Base-by-base conservation (phyloP, 2,797 vertebrate species). In the Austrolebias charrua region DNA sequence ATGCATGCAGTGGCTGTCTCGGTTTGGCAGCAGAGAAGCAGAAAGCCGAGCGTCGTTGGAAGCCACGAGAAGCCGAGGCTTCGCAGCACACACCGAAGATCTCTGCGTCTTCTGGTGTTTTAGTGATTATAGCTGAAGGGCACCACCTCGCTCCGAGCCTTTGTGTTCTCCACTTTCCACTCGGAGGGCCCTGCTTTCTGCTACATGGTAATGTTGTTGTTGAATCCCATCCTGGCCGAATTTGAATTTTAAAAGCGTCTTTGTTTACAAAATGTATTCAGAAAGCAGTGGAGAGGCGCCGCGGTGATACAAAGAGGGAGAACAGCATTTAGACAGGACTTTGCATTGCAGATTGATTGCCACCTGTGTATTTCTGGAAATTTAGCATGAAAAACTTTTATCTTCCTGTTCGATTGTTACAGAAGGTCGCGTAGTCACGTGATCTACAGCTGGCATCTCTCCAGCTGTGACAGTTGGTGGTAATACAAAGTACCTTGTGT, bases 1-100 rank as follows among this genome's bases (percentile, higher is more conserved):
- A 83, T 69, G 80, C 84, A 81, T 73, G 82, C 80, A 71, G 80
- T 2, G 69, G 73, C 73, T 54, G 70, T 55, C 69, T 67, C 66
- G 71, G 42, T 72, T 83, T 62, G 74, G 73, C 57, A 40, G 63
- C 29, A 13, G 16, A 71, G 72, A 20, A 73, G 71, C 74, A 74
- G 48, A 64, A 73, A 69, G 63, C 71, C 18, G 15, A 61, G 57
- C 60, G 20, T 44, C 13, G 54, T 45, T 75, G 63, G 50, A 38
- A 56, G 65, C 70, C 40, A 24, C 55, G 55, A 62, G 6, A 11
- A 65, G 53, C 57, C 2, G 18, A 65, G 56, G 60, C 62, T 4
- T 49, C 44, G 40, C 63, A 12, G 3, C 51, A 35, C 47, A 46
- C 16, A 65, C 20, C 42, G 46, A 72, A 65, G 67, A 71, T 66